phyloP scores from a whole-genome alignment of 2,888 invertebrate genomes.

The Nomada flava region DNA sequence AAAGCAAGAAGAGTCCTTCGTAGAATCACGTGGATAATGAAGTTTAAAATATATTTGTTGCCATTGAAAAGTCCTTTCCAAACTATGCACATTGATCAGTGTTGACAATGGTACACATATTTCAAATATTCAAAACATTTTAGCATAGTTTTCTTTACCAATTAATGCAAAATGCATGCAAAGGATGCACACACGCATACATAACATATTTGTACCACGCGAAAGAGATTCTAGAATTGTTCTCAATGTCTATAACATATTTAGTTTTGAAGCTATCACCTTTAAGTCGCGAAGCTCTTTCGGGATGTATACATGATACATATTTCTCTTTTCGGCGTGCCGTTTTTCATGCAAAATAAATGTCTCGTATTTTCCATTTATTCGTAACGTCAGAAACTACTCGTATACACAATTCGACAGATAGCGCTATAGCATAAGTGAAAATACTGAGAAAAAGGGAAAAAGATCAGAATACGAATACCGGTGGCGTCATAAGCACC shows the following conservation, averaged over 20 bases:
- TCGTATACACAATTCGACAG: not conserved
- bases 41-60: not conserved
- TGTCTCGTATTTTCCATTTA: not conserved
- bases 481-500: constrained; percentile 46
- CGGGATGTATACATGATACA: constrained; percentile 36
- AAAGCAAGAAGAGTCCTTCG: not conserved
- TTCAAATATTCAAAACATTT: not conserved
- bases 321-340: constrained; percentile 40
- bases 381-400: not conserved
- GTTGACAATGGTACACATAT: not conserved
- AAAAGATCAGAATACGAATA: not conserved
- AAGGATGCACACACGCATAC: too few relatives aligned
- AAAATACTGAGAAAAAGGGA: constrained; percentile 10
- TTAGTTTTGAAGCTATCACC: constrained; percentile 58
- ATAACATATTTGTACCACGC: too few relatives aligned
- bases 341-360: constrained; percentile 24
- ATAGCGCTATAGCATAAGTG: not conserved
- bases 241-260: constrained; percentile 6
- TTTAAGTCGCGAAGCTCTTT: constrained; percentile 72
- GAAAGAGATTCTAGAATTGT: not conserved
- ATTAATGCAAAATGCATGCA: too few relatives aligned
- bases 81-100: not conserved
- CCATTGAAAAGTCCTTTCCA: too few relatives aligned
- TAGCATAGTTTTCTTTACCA: too few relatives aligned
- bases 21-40: not conserved